Conservation (phyloP, 2,113 vertebrate species). For the Ancistrus triradiatus region DNA sequence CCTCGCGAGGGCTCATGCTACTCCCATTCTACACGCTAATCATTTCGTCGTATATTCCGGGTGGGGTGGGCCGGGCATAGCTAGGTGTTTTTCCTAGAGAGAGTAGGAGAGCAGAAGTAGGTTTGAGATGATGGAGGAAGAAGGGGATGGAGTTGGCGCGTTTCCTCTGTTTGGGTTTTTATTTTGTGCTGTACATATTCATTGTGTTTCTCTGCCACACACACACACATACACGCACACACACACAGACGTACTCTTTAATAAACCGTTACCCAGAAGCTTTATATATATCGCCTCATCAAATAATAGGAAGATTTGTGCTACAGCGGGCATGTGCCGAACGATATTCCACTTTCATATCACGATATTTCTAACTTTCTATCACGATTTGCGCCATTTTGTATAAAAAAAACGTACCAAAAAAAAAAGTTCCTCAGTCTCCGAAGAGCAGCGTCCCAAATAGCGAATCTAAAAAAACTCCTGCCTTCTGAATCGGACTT, state of each 20-base stretch:
- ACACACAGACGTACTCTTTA: no score
- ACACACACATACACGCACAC: no score
- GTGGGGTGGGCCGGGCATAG: conserved; percentile 4
- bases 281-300: conserved; percentile 37
- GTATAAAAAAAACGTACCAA: conserved; percentile 7
- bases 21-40: neutral
- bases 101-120: neutral
- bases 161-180: neutral
- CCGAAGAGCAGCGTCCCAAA: no score
- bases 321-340: conserved; percentile 24
- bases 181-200: conserved; percentile 70
- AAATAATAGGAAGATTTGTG: conserved; percentile 11
- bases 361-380: conserved; percentile 18
- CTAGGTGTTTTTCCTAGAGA: neutral
- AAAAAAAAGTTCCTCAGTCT: neutral
- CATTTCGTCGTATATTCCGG: neutral
- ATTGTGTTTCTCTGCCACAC: conserved; percentile 55
- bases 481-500: neutral
- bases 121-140: neutral
- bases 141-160: neutral
- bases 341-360: conserved; percentile 9
- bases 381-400: conserved; percentile 8
- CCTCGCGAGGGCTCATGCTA: neutral
- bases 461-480: no score
- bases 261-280: conserved; percentile 36